Percentiles rank a stretch among this genome's conserved stretches.
phyloP scores from a whole-genome alignment of 2,113 vertebrate genomes.

The Cynopterus brachyotis region DNA sequence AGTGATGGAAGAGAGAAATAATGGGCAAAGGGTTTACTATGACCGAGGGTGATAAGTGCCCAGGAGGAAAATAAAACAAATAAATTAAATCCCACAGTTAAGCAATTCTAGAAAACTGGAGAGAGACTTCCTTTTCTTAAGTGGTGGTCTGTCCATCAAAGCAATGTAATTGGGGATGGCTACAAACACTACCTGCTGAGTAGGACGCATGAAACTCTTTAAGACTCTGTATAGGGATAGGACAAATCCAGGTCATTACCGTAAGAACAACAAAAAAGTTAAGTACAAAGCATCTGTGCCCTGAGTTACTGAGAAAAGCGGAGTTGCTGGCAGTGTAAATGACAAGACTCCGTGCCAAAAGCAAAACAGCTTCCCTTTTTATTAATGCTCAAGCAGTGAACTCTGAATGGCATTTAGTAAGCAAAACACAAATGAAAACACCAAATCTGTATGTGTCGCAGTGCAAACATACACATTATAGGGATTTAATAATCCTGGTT shows the following conservation, averaged over 20 bases:
- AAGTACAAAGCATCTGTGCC: background rate
- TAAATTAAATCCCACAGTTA: background rate
- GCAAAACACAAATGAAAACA: slow-evolving; percentile 49
- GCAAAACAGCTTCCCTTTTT: slow-evolving; percentile 64
- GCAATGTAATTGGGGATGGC: background rate
- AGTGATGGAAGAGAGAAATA: background rate
- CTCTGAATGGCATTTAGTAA: slow-evolving; percentile 47
- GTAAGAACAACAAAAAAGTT: too few relatives aligned
- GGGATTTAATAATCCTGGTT: slow-evolving; percentile 26
- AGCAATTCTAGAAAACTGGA: background rate
- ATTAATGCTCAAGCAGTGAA: slow-evolving; percentile 61
- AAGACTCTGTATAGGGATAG: background rate
- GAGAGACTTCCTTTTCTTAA: background rate
- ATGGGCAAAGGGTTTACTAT: background rate
- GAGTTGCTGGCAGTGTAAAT: background rate
- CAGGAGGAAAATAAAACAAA: background rate
- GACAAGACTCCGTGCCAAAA: slow-evolving; percentile 31
- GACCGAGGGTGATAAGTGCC: background rate
- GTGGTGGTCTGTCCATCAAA: background rate
- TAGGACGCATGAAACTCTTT: background rate
- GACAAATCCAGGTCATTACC: background rate
- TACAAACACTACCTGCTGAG: background rate
- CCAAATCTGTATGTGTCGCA: background rate
- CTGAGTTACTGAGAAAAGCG: background rate
- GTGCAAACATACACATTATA: slow-evolving; percentile 12